These are phyloP conservation scores for Ailurus styani DNA, from an alignment of 2,113 vertebrate species.

Conservation along the genomic window DNA sequence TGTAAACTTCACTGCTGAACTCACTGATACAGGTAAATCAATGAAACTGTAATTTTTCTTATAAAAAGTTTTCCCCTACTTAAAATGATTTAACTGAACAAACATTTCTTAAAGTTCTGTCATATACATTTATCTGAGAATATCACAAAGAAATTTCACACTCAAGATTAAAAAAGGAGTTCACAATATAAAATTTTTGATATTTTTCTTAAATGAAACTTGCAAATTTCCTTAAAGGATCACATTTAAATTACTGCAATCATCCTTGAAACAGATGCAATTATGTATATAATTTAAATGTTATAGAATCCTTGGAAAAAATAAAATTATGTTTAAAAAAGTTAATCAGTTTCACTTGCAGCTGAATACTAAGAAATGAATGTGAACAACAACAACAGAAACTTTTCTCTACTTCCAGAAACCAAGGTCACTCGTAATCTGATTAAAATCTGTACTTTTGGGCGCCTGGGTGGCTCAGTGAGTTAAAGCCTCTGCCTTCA, in stretches of 20 bases:
- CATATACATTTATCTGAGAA: neutral
- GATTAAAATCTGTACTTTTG: conserved; percentile 33
- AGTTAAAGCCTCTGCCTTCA: too few species aligned
- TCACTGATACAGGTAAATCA: neutral
- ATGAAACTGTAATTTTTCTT: neutral
- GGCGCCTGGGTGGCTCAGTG: too few species aligned
- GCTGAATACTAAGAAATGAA: neutral
- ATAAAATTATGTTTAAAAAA: neutral
- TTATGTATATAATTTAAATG: neutral
- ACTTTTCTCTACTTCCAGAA: neutral
- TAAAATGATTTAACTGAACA: neutral
- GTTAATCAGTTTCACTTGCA: neutral
- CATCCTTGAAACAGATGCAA: conserved; percentile 15
- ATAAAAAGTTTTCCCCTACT: neutral
- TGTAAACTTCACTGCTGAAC: neutral
- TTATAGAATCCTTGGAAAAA: neutral
- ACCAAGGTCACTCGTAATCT: neutral
- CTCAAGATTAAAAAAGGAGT: neutral
- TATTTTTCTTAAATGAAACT: conserved; percentile 4
- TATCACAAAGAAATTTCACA: neutral
- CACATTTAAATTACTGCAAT: neutral
- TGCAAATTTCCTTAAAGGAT: neutral
- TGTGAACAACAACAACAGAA: neutral
- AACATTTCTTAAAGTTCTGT: conserved; percentile 22
- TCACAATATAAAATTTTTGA: neutral